phyloP scores from a whole-genome alignment of 2,797 vertebrate species.

The Pipistrellus kuhlii region DNA sequence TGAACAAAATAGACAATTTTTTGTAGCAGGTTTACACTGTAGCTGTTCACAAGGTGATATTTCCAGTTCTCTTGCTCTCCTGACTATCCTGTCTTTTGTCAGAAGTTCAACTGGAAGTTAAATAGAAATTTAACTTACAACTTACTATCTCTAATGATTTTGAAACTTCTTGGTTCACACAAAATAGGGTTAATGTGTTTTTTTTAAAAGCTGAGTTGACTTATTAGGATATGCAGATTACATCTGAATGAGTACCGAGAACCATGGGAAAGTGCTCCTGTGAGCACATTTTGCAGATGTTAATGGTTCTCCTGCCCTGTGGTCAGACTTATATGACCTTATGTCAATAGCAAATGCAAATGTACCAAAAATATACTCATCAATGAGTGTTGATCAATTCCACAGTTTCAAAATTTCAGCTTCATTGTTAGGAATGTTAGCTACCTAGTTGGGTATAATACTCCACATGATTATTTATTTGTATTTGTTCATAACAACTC shows the following conservation, averaged over 20 bases:
- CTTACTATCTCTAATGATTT: neutral
- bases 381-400: neutral
- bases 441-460: neutral
- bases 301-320: neutral
- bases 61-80: neutral
- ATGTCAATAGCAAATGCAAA: neutral
- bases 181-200: neutral
- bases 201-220: neutral
- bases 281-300: neutral
- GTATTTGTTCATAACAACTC: neutral
- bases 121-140: neutral
- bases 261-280: neutral
- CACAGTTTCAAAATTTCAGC: neutral
- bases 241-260: neutral
- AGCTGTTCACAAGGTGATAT: neutral
- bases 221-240: neutral
- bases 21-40: neutral
- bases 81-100: neutral
- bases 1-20: neutral
- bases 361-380: neutral
- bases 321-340: neutral
- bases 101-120: neutral
- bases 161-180: neutral
- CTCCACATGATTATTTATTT: neutral
- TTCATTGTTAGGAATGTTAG: neutral